These are phyloP conservation scores for Exaiptasia diaphana DNA, from an alignment of 64 coral and sea anemone genomes.

Conservation along the genomic window DNA sequence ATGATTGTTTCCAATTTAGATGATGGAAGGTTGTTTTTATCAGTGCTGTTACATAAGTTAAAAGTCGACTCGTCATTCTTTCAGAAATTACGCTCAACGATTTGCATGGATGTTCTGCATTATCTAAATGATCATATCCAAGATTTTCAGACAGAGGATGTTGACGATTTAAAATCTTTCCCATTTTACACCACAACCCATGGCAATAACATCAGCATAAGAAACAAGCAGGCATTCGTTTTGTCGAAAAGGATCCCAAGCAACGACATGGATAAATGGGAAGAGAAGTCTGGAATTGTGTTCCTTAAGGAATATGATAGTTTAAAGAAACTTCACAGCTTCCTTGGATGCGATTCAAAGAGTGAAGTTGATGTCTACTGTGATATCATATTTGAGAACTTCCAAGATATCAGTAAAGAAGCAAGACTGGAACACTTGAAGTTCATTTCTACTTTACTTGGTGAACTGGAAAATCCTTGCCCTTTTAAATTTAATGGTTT, in stretches of 20 bases:
- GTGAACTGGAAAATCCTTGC: neutral
- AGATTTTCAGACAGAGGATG: neutral
- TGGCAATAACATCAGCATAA: neutral
- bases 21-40: neutral
- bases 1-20: slow-evolving; percentile 1
- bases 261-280: neutral
- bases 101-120: neutral
- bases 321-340: neutral
- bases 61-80: neutral
- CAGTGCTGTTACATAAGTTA: slow-evolving; percentile 2
- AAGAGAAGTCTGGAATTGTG: neutral
- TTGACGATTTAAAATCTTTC: slow-evolving; percentile 1
- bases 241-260: slow-evolving; percentile 4
- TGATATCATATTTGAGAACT: slow-evolving; percentile 10
- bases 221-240: neutral
- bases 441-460: neutral
- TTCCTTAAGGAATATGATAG: neutral
- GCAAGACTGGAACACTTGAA: slow-evolving; percentile 15
- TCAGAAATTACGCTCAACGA: neutral
- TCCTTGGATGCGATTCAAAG: neutral
- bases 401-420: slow-evolving; percentile 1
- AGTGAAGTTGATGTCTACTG: neutral
- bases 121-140: neutral
- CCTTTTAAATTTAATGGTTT: neutral
- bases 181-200: slow-evolving; percentile 3